Base-by-base conservation (phyloP, 1,140 invertebrate genomes). In the Plodia interpunctella region DNA sequence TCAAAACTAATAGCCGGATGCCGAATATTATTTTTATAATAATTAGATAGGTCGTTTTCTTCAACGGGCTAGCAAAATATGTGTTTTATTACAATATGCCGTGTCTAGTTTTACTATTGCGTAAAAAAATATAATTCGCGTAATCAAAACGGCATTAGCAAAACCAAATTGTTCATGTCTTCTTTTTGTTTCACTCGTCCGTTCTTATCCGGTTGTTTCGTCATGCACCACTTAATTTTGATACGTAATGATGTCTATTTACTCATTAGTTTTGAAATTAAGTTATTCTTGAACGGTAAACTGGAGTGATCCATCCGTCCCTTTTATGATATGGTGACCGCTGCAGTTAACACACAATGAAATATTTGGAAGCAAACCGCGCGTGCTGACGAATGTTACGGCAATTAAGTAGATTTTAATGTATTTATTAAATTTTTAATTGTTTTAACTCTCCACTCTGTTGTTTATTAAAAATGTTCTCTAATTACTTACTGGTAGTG, bases 111-210 rank as follows among this genome's bases (percentile, higher is more conserved):
- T 62, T 63, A 49, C 44, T 57, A 65, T 73, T 72, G 66, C 60
- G 65, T 70, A 78, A 83, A 80, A 77, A 82, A 72, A 66, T 54
- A 55, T 80, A 86, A 81, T 81, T 78, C 66, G 68, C 62, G 72
- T 75, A 88, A 88, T 88, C 83, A 86, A 86, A 88, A 79, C 58
- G 61, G 68, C 80, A 88, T 88, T 88, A 88, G 85, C 64, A 30
- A 64, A 66, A 57, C 61, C 18, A 56, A 75, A 76, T 78, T 71
- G 66, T 72, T 67, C 58, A 57, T 61, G 67, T 70, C 63, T 63
- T 65, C 60, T 72, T 69, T 20, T 57, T 57, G 30, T 25, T 57
- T 53, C 28, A 49, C 21, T 53, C 59, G 60, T 49, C 35, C 59
- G 59, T 32, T 73, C 70, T 61, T 71, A 60, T 69, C 70, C 70